phyloP scores from a whole-genome alignment of 2,113 vertebrate species.

The Hemicordylus capensis region DNA sequence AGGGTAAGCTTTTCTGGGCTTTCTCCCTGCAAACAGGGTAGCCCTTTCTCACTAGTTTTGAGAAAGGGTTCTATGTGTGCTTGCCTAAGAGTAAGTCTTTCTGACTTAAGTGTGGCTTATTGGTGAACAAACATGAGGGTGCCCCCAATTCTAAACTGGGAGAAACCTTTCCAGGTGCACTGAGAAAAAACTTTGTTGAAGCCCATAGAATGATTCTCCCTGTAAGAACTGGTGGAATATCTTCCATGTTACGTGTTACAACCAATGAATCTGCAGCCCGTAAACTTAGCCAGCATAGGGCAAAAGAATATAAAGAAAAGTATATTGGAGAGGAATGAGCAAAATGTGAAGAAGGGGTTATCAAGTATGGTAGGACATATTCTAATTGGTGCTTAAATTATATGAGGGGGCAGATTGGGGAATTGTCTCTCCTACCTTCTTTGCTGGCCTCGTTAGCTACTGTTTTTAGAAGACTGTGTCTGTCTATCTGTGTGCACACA shows the following conservation, averaged over 20 bases:
- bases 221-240: not conserved
- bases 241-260: not conserved
- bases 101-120: no score
- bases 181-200: not conserved
- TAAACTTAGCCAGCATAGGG: not conserved
- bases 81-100: no score
- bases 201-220: not conserved
- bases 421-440: no score
- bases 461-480: no score
- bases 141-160: not conserved
- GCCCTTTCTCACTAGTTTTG: no score
- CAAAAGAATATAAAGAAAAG: not conserved
- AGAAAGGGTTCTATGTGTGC: no score
- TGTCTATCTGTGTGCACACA: no score
- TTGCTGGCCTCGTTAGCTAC: no score
- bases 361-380: not conserved
- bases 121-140: not conserved
- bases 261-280: not conserved
- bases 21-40: no score
- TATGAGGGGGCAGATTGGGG: no score
- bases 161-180: not conserved
- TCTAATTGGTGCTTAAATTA: no score
- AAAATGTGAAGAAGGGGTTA: not conserved
- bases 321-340: not conserved
- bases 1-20: no score